Percentiles rank a stretch among this genome's conserved stretches.
phyloP scores from a whole-genome alignment of 1,140 invertebrate genomes.

The Streblospio benedicti region DNA sequence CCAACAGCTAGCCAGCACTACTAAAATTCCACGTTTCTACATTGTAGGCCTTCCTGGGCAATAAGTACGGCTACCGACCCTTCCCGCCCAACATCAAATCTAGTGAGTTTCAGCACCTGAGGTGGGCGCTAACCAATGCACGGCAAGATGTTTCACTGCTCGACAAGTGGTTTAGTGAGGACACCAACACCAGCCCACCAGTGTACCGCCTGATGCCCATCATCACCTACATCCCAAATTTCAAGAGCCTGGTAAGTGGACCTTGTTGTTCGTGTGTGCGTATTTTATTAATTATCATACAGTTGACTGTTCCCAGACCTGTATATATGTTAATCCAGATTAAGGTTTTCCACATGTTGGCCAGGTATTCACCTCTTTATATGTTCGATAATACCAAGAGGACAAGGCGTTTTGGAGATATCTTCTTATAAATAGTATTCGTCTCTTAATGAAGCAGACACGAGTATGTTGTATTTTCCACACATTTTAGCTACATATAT shows the following conservation, averaged over 20 bases:
- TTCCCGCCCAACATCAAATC: constrained; percentile 80
- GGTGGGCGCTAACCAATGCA: constrained; percentile 66
- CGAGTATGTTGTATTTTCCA: no score
- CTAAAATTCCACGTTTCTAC: no score
- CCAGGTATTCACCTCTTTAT: no score
- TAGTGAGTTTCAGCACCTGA: constrained; percentile 73
- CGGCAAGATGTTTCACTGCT: constrained; percentile 69
- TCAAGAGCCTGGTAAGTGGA: constrained; percentile 84
- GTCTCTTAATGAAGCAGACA: no score
- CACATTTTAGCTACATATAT: no score
- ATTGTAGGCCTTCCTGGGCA: constrained; percentile 16
- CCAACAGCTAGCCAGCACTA: no score
- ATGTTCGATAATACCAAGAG: no score
- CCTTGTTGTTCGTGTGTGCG: neutral
- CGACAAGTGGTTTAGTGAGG: constrained; percentile 92
- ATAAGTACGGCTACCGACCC: constrained; percentile 89
- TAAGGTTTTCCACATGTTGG: no score
- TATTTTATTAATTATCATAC: neutral
- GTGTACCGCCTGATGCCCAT: constrained; percentile 92
- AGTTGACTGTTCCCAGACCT: neutral
- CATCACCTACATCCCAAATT: constrained; percentile 91
- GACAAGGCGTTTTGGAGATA: no score
- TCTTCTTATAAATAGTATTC: no score
- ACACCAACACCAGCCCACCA: constrained; percentile 82
- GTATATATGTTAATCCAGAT: no score